Evolutionary conservation across 2,888 invertebrate genomes (phyloP).

Genomic region (Scaptomyza polygonia): DNA sequence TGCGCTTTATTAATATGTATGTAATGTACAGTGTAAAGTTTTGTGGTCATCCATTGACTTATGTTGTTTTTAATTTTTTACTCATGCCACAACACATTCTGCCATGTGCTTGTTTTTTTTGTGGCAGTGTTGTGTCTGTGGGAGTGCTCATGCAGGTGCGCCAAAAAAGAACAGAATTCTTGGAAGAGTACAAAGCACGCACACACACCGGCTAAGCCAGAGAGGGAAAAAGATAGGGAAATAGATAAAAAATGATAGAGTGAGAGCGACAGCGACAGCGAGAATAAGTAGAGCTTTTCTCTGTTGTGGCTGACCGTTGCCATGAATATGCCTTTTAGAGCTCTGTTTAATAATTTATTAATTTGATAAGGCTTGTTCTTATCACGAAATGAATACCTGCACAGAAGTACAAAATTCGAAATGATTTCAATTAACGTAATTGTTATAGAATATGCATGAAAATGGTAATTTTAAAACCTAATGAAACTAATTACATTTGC

Average conservation of each 20-base stretch:
- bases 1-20: constrained; percentile 9
- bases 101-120: constrained; percentile 15
- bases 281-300: constrained; percentile 5
- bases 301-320: constrained; percentile 34
- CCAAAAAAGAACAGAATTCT: constrained; percentile 42
- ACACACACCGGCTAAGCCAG: constrained; percentile 28
- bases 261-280: constrained; percentile 1
- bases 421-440: constrained; percentile 16
- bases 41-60: neutral
- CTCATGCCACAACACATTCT: constrained; percentile 8
- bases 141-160: constrained; percentile 59
- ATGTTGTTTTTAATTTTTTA: constrained; percentile 6
- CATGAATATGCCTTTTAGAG: constrained; percentile 13
- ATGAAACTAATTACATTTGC: constrained; percentile 13
- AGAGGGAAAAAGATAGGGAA: constrained; percentile 3
- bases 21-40: constrained; percentile 9
- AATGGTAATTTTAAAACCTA: constrained; percentile 6
- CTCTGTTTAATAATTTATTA: constrained; percentile 28
- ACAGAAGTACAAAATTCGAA: constrained; percentile 39
- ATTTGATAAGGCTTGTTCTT: constrained; percentile 34
- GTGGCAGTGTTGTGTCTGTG: constrained; percentile 15
- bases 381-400: constrained; percentile 24
- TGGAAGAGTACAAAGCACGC: neutral
- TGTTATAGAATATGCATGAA: constrained; percentile 29
- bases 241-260: neutral